Conservation (phyloP, 2,888 invertebrate species). For the Himalopsyche japonica region DNA sequence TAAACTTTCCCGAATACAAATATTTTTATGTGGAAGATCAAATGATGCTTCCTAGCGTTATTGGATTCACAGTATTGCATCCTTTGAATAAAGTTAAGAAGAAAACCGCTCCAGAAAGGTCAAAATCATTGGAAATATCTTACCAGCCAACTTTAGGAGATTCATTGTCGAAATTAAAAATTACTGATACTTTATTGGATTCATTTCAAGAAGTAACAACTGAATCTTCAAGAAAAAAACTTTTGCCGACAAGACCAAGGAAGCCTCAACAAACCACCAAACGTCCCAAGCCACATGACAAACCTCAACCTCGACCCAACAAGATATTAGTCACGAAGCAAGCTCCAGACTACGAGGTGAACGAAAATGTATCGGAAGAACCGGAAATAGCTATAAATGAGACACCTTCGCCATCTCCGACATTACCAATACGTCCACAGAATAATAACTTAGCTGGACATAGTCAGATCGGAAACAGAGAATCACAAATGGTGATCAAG, state of each 20-base stretch:
- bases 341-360: background rate
- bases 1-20: background rate
- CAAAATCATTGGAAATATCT: conserved; percentile 32
- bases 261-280: conserved; percentile 3
- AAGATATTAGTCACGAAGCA: background rate
- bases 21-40: conserved; percentile 8
- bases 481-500: conserved; percentile 56
- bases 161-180: conserved; percentile 19
- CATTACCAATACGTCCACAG: conserved; percentile 29
- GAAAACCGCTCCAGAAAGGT: background rate
- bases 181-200: conserved; percentile 31
- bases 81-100: background rate
- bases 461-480: conserved; percentile 57
- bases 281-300: conserved; percentile 5
- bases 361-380: background rate
- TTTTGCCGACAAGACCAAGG: conserved; percentile 20
- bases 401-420: background rate
- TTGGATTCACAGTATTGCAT: conserved; percentile 3
- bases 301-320: conserved; percentile 9
- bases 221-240: background rate
- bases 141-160: conserved; percentile 21
- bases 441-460: conserved; percentile 53
- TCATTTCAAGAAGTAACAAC: conserved; percentile 4
- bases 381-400: background rate
- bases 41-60: background rate